Evolutionary conservation across 1,140 invertebrate species (phyloP), one percentile per base, ranked within the genome.

Genomic region (Eumeta japonica): DNA sequence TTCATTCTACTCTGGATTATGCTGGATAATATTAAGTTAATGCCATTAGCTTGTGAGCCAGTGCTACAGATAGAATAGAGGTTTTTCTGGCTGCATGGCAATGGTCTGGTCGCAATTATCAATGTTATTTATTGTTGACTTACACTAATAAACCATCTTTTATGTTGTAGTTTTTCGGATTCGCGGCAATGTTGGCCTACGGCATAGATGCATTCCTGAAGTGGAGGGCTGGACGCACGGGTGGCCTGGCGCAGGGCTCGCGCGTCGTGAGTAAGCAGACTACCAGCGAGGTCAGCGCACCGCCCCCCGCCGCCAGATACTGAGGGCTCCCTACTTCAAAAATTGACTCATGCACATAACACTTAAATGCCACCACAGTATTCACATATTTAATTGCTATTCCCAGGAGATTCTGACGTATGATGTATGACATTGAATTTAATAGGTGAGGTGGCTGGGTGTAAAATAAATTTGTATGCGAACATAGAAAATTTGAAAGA

Each of bases 161-260:
- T 43, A 49, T 48, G 40, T 77, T 77, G 3, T 61, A 90, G 87
- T 87, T 91, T 59, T 91, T 92, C 60, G 89, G 89, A 20, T 92
- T 86, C 65, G 75, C 79, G 37, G 83, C 83, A 16, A 90, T 87
- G 82, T 50, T 84, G n/a, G 79, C 76, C 10, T 93, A 91, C 70
- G 87, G 79, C 1, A 79, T 82, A 37, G 90, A 92, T 55, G 83
- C 85, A 3, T 89, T 82, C 61, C 58, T 90, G 7, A 92, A 92
- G 58, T 90, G 80, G 62, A 75, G 78, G 28, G 81, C 64, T 4
- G 76, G 81, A 48, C 78, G 76, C 42, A 76, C 60, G 27, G 88
- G 87, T 16, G 80, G 80, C 10, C 75, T 88, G 27, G 86, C 88
- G 16, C 89, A 92, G 72, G 88, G 88, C 39, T 76, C 84, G 35